Base-by-base conservation (phyloP, 2,113 vertebrate species). In the Coptodon rendalli region DNA sequence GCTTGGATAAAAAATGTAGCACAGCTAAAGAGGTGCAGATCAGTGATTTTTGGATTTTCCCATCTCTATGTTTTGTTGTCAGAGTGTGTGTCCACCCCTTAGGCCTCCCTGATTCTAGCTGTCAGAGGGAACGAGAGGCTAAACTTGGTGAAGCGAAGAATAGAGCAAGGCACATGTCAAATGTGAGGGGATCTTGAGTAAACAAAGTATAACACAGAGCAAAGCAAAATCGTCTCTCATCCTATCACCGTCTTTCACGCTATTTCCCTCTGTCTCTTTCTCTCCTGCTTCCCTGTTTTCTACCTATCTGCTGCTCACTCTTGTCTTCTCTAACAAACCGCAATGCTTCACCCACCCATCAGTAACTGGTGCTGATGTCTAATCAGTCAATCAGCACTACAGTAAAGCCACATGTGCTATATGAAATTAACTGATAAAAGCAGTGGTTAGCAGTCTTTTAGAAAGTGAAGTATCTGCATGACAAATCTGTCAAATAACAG, bases 111-210 rank as follows among this genome's bases (percentile, higher is more conserved):
- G 92, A 93, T 91, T 89, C 86, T 27, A 89, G 92, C 94, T 95
- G 94, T 96, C 93, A 96, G 93, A 88, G 50, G 85, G 86, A 94
- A 89, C 85, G 84, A 94, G 93, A 93, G 92, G 89, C 85, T 92
- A 61, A 94, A 94, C 80, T 93, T 95, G 96, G 94, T 94, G 93
- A 95, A 96, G 95, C 94, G 87, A 87, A 94, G 93, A 92, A 95
- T 91, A 91, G 91, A 94, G 92, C 92, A 89, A 95, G 96, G 93
- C 94, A 95, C 93, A 95, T 95, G 96, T 96, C 94, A 96, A 95
- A 95, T 94, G 93, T 90, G 91, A 93, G 89, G 86, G 92, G 91
- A 93, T 95, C 90, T 89, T 87, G 87, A 96, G 92, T 92, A 96
- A 96, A 96, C 92, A 95, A 95, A 94, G 92, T 94, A 92, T 81